These are phyloP conservation scores for Istiophorus platypterus DNA, from an alignment of 2,113 vertebrate species.

Conservation along the genomic window DNA sequence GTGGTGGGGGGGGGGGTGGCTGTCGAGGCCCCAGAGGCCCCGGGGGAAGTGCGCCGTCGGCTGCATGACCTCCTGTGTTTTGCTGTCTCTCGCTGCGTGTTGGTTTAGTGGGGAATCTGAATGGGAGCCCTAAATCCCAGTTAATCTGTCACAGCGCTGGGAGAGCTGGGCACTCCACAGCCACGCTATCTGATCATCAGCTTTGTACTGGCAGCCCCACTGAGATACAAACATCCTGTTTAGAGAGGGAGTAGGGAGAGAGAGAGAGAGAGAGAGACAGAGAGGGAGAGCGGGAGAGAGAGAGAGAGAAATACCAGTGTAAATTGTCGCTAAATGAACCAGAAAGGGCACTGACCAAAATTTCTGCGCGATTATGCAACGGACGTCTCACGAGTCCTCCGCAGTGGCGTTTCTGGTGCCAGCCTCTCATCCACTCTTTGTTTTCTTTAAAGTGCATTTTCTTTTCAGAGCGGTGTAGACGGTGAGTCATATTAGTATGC, in stretches of 20 bases:
- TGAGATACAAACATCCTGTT: conserved; percentile 86
- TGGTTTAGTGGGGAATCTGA: conserved; percentile 65
- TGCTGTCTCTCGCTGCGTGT: conserved; percentile 63
- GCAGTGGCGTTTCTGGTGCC: neutral
- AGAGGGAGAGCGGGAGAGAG: neutral
- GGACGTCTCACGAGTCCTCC: neutral
- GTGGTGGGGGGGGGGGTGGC: neutral
- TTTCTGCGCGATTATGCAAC: neutral
- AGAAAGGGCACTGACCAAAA: neutral
- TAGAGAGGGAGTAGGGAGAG: conserved; percentile 66
- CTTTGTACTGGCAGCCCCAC: conserved; percentile 67
- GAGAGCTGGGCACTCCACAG: conserved; percentile 66
- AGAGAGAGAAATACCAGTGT: conserved; percentile 18
- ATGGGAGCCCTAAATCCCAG: conserved; percentile 76
- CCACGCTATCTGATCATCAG: conserved; percentile 81
- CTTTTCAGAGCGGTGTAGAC: neutral
- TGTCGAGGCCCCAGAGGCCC: neutral
- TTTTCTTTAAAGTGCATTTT: neutral
- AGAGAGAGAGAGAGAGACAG: conserved; percentile 9
- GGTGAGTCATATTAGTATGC: conserved; percentile 32
- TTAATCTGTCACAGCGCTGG: conserved; percentile 78
- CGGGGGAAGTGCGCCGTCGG: conserved; percentile 16
- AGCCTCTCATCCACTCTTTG: neutral
- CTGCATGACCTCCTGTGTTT: conserved; percentile 65
- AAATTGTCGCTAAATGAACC: conserved; percentile 14